Percentiles rank a stretch among this genome's conserved stretches.
Evolutionary conservation across 2,113 vertebrate species (phyloP).

Genomic region (Clarias gariepinus): DNA sequence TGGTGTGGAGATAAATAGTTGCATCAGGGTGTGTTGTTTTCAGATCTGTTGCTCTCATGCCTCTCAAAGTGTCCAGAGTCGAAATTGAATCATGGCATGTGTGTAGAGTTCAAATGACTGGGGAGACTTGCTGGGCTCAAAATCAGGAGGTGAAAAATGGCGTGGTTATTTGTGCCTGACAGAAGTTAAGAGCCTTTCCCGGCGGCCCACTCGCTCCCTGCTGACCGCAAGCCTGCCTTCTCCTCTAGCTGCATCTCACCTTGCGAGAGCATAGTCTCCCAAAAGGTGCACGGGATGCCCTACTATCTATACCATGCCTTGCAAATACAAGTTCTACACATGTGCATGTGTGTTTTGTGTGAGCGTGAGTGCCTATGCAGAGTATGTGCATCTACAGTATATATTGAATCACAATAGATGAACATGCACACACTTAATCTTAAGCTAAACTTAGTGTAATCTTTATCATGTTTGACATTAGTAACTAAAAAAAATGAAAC

Average conservation of each 20-base stretch:
- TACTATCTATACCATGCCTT: constrained; percentile 45
- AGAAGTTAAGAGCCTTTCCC: constrained; percentile 83
- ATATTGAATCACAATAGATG: neutral
- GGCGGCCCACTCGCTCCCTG: constrained; percentile 70
- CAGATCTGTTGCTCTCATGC: constrained; percentile 48
- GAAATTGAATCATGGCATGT: constrained; percentile 71
- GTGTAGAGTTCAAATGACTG: constrained; percentile 75
- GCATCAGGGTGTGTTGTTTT: constrained; percentile 47
- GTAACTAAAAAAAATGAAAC: neutral
- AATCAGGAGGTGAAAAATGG: constrained; percentile 79
- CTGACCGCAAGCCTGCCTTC: constrained; percentile 73
- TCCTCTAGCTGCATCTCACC: constrained; percentile 75
- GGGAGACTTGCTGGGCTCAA: constrained; percentile 76
- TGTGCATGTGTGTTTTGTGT: constrained; percentile 1
- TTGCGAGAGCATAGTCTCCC: constrained; percentile 65
- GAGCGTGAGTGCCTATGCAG: neutral
- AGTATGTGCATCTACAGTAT: neutral
- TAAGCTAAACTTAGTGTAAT: neutral
- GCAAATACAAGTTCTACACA: constrained; percentile 39
- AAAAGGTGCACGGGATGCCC: constrained; percentile 57
- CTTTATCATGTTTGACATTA: neutral
- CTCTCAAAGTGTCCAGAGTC: constrained; percentile 60
- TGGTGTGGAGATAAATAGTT: neutral
- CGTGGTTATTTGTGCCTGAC: constrained; percentile 80
- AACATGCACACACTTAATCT: neutral